Evolutionary conservation across 2,113 vertebrate species (phyloP).

Genomic region (Sceloporus tristichus): DNA sequence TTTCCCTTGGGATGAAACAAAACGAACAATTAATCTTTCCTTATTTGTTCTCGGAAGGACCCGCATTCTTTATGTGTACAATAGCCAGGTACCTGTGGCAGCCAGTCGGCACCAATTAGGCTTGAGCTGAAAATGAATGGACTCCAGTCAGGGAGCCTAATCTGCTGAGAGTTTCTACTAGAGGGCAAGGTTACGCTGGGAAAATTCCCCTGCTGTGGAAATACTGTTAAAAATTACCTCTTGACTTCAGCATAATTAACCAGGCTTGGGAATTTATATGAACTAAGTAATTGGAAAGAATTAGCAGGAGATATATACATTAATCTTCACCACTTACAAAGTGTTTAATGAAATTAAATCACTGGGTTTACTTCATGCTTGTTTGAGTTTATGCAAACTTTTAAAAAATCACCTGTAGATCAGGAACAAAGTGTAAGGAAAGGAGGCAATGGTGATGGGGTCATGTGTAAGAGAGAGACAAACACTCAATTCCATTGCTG

Average conservation of each 20-base stretch:
- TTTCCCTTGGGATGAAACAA: conserved; percentile 91
- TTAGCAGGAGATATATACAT: conserved; percentile 89
- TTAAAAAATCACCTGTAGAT: conserved; percentile 62
- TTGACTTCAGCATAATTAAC: conserved; percentile 90
- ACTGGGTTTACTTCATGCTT: conserved; percentile 65
- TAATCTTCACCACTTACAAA: conserved; percentile 89
- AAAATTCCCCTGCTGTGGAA: conserved; percentile 84
- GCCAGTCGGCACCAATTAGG: conserved; percentile 90
- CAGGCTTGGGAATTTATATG: conserved; percentile 88
- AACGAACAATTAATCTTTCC: conserved; percentile 99
- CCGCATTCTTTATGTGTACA: conserved; percentile 78
- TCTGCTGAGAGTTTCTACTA: conserved; percentile 82
- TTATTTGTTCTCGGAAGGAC: conserved; percentile 87
- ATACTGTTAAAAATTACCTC: conserved; percentile 82
- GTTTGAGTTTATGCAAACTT: conserved; percentile 70
- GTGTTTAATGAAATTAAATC: conserved; percentile 89
- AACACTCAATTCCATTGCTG: background rate
- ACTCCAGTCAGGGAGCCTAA: conserved; percentile 80
- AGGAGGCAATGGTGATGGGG: conserved; percentile 3
- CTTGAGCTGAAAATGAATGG: conserved; percentile 87
- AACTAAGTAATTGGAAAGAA: conserved; percentile 89
- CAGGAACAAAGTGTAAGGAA: conserved; percentile 44
- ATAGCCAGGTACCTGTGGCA: conserved; percentile 86
- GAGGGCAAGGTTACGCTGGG: conserved; percentile 82
- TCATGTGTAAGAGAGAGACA: background rate